These are phyloP conservation scores for Leptobrachium ailaonicum DNA, from an alignment of 2,113 vertebrate genomes.

Conservation along the genomic window DNA sequence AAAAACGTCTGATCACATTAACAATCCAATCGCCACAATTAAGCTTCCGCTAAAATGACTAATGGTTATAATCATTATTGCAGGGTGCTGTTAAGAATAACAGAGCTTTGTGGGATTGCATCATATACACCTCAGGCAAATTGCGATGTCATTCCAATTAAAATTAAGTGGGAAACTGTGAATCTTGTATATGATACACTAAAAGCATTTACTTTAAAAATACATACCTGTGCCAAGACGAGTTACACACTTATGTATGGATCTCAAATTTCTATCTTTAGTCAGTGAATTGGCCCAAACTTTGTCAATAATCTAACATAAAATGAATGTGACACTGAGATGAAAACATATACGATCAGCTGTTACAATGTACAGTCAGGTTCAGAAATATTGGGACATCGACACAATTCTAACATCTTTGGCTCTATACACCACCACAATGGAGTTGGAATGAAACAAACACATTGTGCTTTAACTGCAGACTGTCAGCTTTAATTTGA, in stretches of 20 bases:
- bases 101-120: not conserved
- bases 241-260: not conserved
- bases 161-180: not conserved
- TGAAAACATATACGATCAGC: too few relatives aligned
- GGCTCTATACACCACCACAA: too few relatives aligned
- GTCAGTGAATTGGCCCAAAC: not conserved
- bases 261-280: not conserved
- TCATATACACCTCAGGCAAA: slow-evolving; percentile 8
- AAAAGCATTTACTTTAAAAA: not conserved
- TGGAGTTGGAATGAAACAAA: too few relatives aligned
- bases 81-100: not conserved
- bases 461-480: too few relatives aligned
- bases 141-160: slow-evolving; percentile 9
- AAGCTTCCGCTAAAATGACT: slow-evolving; percentile 5
- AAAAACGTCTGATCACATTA: not conserved
- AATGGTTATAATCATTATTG: not conserved
- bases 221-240: not conserved
- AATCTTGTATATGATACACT: not conserved
- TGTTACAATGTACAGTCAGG: too few relatives aligned
- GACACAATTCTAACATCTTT: too few relatives aligned
- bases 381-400: too few relatives aligned
- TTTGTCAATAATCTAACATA: not conserved
- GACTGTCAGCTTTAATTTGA: too few relatives aligned
- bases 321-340: too few relatives aligned
- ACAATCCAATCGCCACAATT: not conserved